These are phyloP conservation scores for Gastrophysa polygoni DNA, from an alignment of 2,888 invertebrate genomes.

Conservation along the genomic window DNA sequence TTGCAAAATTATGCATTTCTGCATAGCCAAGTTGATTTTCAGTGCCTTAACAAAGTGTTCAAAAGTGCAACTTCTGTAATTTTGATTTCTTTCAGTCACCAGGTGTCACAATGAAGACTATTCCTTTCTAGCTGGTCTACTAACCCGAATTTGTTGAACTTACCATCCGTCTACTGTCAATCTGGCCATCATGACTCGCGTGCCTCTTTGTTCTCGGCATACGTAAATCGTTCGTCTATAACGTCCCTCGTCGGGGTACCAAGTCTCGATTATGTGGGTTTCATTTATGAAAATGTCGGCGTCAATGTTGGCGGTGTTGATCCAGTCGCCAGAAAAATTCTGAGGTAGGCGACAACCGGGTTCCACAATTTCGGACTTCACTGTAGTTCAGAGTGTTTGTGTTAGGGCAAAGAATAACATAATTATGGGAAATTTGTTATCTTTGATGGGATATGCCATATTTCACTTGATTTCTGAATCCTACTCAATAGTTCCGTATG, in stretches of 20 bases:
- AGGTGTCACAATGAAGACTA: too few species aligned
- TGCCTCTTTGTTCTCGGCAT: slow-evolving; percentile 90
- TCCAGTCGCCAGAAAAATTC: slow-evolving; percentile 95
- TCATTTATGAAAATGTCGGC: slow-evolving; percentile 93
- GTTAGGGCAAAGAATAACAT: too few species aligned
- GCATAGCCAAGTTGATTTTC: too few species aligned
- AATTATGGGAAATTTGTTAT: too few species aligned
- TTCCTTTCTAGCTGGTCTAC: too few species aligned
- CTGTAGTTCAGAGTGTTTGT: slow-evolving; percentile 36
- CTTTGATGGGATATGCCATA: too few species aligned
- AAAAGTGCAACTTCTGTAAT: background rate
- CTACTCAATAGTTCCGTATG: too few species aligned
- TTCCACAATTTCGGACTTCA: slow-evolving; percentile 85
- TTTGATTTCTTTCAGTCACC: background rate
- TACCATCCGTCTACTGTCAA: slow-evolving; percentile 94
- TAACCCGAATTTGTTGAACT: too few species aligned
- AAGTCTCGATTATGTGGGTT: slow-evolving; percentile 95
- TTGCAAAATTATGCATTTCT: too few species aligned
- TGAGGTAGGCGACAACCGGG: slow-evolving; percentile 92
- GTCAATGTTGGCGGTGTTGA: slow-evolving; percentile 96
- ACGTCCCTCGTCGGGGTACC: slow-evolving; percentile 90
- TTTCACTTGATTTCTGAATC: too few species aligned
- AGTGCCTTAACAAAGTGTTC: too few species aligned
- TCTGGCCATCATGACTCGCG: slow-evolving; percentile 93
- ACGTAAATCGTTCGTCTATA: slow-evolving; percentile 90